Evolutionary conservation across 1,140 invertebrate genomes (phyloP), one percentile per base, ranked within the genome.

Genomic region (Adoxophyes honmai): DNA sequence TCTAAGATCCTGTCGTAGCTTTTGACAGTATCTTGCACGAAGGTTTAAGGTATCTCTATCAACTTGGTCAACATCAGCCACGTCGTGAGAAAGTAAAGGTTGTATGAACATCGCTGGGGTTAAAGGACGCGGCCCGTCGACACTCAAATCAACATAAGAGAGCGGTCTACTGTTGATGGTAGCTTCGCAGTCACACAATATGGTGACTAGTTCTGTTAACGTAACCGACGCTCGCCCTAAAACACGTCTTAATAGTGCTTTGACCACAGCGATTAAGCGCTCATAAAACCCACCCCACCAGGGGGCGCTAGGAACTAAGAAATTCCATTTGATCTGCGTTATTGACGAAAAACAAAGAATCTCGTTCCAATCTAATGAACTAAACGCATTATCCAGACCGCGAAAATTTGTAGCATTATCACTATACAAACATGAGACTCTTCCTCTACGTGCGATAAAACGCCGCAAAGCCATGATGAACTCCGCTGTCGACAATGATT

Each of bases 211-310:
- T 16, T 44, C 42, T 3, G 16, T 44, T 4, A 16, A 14, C 10
- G 15, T 44, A 10, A 44, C 13, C 14, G 42, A 44, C 4, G 42
- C 42, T 21, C 16, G 13, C 2, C 42, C 42, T 44, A 44, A 10
- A 14, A 44, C 16, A 3, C 15, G 10, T 13, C 42, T 10, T 21
- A 44, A 44, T 15, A 44, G 4, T 14, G 10, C 2, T 14, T 44
- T 44, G 5, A 16, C 14, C 0, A 68, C n/a, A 21, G 73, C 58
- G 9, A 85, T 66, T 1, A 83, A 34, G 6, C 85, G 44, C 54
- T 85, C 76, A 71, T 75, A 81, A 61, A 61, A 81, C 44, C 75
- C 78, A 38, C 75, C 76, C 76, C 78, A 83, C 76, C 77, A 84
- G 2, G 11, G 81, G 11, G 81, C 74, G 5, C 69, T 62, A 6